Evolutionary conservation across 2,797 vertebrate genomes (phyloP).

Genomic region (Ara ararauna): DNA sequence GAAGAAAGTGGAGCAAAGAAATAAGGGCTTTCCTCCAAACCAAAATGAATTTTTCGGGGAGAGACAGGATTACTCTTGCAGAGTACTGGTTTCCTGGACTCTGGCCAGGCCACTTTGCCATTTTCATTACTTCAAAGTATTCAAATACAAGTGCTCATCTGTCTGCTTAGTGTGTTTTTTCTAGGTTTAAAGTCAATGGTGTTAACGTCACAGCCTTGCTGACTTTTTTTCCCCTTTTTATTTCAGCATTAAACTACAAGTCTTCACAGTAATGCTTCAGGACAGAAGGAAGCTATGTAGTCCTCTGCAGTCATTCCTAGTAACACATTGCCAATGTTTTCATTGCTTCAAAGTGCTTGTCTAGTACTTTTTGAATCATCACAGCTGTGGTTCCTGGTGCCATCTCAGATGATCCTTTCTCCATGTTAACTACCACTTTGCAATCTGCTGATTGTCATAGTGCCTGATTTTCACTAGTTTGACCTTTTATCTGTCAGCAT

Average conservation of each 20-base stretch:
- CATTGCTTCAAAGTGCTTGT: neutral
- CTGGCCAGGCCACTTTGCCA: neutral
- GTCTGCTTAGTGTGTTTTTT: neutral
- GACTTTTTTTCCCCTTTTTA: neutral
- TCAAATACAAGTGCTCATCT: neutral
- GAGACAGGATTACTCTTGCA: neutral
- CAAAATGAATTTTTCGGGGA: neutral
- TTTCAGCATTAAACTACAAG: neutral
- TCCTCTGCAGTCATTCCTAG: neutral
- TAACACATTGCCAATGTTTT: neutral
- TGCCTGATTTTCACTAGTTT: neutral
- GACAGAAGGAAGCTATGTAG: slow-evolving; percentile 31
- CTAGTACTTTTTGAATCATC: neutral
- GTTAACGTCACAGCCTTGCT: neutral
- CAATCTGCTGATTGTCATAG: neutral
- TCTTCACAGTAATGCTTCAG: neutral
- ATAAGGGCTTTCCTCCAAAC: neutral
- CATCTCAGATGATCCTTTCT: neutral
- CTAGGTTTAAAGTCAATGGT: neutral
- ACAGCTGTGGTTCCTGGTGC: slow-evolving; percentile 3
- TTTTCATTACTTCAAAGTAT: neutral
- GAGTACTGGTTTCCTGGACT: neutral
- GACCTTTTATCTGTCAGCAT: neutral
- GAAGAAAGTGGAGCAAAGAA: neutral
- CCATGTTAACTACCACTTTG: neutral